These are phyloP conservation scores for Vombatus ursinus DNA, from an alignment of 2,113 vertebrate genomes.

Conservation along the genomic window DNA sequence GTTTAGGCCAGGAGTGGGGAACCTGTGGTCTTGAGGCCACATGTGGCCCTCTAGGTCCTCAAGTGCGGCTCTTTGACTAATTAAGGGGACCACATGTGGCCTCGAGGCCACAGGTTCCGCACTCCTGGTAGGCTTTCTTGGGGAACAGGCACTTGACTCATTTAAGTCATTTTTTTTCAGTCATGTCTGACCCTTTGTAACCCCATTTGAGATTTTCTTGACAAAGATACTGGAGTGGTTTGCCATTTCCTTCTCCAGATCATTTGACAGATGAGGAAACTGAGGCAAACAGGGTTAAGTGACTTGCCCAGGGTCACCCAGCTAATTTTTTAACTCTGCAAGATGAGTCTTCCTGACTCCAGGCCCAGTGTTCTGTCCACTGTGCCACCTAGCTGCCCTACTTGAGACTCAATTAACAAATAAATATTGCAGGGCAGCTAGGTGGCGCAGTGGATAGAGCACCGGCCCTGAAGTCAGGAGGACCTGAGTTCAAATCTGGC, in stretches of 20 bases:
- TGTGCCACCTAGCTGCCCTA: background rate
- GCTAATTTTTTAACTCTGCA: background rate
- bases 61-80: too few relatives aligned
- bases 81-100: too few relatives aligned
- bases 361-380: too few relatives aligned
- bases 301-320: background rate
- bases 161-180: too few relatives aligned
- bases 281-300: background rate
- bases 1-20: background rate
- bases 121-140: background rate
- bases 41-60: too few relatives aligned
- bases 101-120: too few relatives aligned
- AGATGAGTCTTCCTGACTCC: background rate
- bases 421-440: too few relatives aligned
- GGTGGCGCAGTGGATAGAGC: too few relatives aligned
- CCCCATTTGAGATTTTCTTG: background rate
- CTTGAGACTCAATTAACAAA: background rate
- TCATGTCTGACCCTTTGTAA: background rate
- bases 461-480: too few relatives aligned
- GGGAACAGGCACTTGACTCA: background rate
- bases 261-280: background rate
- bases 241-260: background rate
- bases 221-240: background rate
- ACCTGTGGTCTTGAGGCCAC: too few relatives aligned
- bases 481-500: too few relatives aligned